Percentiles rank a stretch among this genome's conserved stretches.
These are phyloP conservation scores for Alces alces DNA, from an alignment of 2,113 vertebrate species.

Conservation along the genomic window DNA sequence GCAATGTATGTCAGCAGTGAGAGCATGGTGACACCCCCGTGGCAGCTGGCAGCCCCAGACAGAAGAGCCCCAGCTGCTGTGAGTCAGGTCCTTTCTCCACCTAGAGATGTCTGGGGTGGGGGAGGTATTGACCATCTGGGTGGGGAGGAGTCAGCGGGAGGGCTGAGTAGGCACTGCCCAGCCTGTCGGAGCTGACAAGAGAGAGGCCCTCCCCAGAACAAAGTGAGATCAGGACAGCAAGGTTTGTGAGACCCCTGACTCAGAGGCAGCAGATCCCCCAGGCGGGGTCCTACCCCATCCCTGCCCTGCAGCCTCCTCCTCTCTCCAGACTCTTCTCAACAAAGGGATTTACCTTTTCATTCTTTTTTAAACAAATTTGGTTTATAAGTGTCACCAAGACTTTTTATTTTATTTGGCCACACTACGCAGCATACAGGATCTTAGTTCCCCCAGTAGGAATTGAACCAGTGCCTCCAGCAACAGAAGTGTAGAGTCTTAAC, in stretches of 20 bases:
- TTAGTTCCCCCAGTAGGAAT: neutral
- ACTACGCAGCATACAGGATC: neutral
- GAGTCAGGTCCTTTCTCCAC: neutral
- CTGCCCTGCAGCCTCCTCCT: neutral
- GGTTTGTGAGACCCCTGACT: neutral
- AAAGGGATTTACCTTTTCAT: neutral
- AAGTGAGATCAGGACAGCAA: fast-evolving
- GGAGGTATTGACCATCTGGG: neutral
- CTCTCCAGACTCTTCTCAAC: neutral
- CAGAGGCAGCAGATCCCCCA: neutral
- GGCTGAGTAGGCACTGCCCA: neutral
- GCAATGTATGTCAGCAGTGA: neutral
- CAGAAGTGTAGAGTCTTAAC: neutral
- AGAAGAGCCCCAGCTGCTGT: neutral
- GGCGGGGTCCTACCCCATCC: neutral
- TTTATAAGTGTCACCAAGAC: neutral
- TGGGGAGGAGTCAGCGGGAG: neutral
- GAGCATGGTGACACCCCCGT: too few species aligned
- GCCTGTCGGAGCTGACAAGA: fast-evolving
- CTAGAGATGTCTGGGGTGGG: neutral
- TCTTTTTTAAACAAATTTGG: neutral
- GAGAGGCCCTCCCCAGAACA: too few species aligned
- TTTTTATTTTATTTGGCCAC: neutral
- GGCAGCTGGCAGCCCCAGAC: neutral
- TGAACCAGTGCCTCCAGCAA: neutral